Evolutionary conservation across 2,113 vertebrate genomes (phyloP).

Genomic region (Tursiops truncatus): DNA sequence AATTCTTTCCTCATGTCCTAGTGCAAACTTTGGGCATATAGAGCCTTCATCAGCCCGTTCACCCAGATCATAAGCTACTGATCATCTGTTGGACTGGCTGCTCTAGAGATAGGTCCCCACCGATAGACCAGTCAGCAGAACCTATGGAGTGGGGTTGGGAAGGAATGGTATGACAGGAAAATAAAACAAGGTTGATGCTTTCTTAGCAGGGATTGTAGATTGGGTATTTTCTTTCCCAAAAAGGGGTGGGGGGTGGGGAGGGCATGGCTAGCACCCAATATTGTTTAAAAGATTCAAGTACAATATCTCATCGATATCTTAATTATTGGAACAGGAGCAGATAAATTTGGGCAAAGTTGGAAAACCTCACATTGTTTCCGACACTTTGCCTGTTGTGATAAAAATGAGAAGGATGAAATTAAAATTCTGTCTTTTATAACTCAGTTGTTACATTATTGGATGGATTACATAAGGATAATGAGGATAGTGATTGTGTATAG

Average conservation of each 20-base stretch:
- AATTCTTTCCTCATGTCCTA: not conserved
- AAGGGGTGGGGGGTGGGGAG: no score
- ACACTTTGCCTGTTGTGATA: not conserved
- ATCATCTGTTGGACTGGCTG: not conserved
- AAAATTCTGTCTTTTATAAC: not conserved
- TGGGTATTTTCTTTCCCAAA: not conserved
- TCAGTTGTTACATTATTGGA: not conserved
- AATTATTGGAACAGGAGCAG: not conserved
- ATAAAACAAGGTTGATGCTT: not conserved
- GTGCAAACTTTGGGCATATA: not conserved
- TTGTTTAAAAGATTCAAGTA: not conserved
- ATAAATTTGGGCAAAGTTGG: not conserved
- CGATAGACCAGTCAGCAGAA: not conserved
- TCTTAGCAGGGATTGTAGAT: not conserved
- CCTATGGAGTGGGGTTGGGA: accelerated
- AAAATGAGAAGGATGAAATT: not conserved
- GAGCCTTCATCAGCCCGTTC: not conserved
- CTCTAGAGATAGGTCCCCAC: not conserved
- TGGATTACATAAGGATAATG: not conserved
- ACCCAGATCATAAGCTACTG: not conserved
- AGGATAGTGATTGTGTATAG: not conserved
- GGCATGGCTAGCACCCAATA: no score
- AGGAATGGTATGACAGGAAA: not conserved
- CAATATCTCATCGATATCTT: not conserved
- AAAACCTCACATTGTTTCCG: not conserved